Conservation (phyloP, 2,113 vertebrate species). For the Pseudorectes ferrugineus region DNA sequence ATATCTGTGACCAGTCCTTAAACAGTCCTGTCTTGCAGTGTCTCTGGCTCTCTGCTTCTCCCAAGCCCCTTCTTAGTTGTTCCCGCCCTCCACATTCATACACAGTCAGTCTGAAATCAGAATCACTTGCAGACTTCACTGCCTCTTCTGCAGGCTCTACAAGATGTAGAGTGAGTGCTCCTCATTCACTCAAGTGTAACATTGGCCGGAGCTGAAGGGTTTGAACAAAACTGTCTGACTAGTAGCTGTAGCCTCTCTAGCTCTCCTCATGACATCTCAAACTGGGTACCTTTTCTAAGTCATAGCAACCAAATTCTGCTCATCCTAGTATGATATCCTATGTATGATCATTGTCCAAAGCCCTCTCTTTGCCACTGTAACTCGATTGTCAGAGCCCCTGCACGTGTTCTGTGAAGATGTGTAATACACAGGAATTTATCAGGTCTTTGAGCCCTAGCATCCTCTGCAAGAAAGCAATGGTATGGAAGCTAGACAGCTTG, state of each 20-base stretch:
- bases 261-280: neutral
- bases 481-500: neutral
- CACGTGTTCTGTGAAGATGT: neutral
- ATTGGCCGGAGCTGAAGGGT: neutral
- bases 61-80: neutral
- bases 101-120: neutral
- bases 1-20: neutral
- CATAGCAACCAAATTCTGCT: neutral
- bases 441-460: neutral
- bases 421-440: neutral
- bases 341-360: neutral
- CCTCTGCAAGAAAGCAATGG: neutral
- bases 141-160: neutral
- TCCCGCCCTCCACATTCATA: neutral
- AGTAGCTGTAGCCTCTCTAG: neutral
- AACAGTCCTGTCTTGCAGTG: neutral
- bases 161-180: neutral
- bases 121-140: neutral
- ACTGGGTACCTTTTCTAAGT: neutral
- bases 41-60: neutral
- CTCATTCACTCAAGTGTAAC: neutral
- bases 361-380: neutral
- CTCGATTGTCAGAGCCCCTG: neutral
- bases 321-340: neutral
- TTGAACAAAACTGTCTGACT: neutral